Conservation (phyloP, 2,888 invertebrate genomes). For the Clitarchus hookeri region DNA sequence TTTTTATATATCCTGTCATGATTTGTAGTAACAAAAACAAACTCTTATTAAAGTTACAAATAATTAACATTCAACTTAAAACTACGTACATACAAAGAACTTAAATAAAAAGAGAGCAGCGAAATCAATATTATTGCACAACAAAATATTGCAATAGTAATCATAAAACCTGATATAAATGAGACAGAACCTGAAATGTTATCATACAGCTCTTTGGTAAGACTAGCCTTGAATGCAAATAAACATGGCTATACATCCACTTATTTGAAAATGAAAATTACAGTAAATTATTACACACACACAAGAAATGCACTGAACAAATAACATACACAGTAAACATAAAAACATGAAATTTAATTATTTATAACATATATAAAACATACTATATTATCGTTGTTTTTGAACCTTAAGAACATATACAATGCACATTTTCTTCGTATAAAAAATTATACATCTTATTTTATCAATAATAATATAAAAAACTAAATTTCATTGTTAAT, state of each 20-base stretch:
- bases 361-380: slow-evolving; percentile 27
- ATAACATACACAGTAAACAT: slow-evolving; percentile 28
- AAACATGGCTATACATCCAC: slow-evolving; percentile 31
- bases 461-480: slow-evolving; percentile 34
- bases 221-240: slow-evolving; percentile 41
- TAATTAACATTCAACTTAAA: slow-evolving; percentile 28
- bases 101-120: slow-evolving; percentile 36
- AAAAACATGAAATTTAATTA: slow-evolving; percentile 28
- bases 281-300: slow-evolving; percentile 31
- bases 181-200: slow-evolving; percentile 30
- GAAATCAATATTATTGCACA: slow-evolving; percentile 40
- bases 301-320: slow-evolving; percentile 31
- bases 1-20: slow-evolving; percentile 24
- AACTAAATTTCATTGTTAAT: slow-evolving; percentile 33
- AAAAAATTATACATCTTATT: slow-evolving; percentile 37
- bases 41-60: slow-evolving; percentile 29
- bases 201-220: slow-evolving; percentile 44
- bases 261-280: slow-evolving; percentile 17
- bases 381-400: slow-evolving; percentile 34
- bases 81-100: slow-evolving; percentile 23
- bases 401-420: slow-evolving; percentile 36
- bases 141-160: slow-evolving; percentile 32
- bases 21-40: slow-evolving; percentile 33
- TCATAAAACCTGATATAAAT: slow-evolving; percentile 24
- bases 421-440: slow-evolving; percentile 33